A percentile compares a stretch with the other conserved stretches of the same genome.
Conservation (phyloP, 2,113 vertebrate species). For the Pandion haliaetus region DNA sequence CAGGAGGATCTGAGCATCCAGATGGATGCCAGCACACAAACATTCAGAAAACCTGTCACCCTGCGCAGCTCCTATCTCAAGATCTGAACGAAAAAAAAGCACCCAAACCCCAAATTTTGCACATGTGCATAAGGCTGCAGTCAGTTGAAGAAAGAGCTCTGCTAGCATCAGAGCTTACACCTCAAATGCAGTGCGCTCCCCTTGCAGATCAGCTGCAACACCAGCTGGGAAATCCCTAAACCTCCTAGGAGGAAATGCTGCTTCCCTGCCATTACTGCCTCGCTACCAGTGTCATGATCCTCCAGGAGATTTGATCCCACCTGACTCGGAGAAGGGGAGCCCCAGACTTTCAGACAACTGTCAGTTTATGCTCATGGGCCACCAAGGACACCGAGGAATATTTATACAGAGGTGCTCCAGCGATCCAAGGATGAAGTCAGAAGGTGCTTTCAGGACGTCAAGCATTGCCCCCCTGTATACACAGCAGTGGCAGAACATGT, state of each 20-base stretch:
- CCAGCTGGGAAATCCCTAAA: neutral
- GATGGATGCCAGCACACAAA: slow-evolving; percentile 38
- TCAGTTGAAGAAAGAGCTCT: neutral
- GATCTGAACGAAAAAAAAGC: neutral
- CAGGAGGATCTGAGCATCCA: neutral
- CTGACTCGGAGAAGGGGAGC: neutral
- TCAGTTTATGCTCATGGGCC: neutral
- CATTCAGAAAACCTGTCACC: neutral
- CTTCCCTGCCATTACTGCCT: neutral
- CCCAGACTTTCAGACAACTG: neutral
- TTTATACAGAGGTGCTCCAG: neutral
- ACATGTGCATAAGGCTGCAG: neutral
- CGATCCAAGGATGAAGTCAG: neutral
- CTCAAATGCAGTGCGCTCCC: neutral
- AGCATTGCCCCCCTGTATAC: neutral
- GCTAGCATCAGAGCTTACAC: neutral
- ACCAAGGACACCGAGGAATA: neutral
- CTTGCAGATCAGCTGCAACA: neutral
- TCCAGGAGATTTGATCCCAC: neutral
- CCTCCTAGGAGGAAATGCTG: neutral
- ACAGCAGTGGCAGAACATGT: neutral
- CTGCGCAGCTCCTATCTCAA: neutral
- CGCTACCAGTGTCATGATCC: neutral
- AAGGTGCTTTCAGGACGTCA: neutral
- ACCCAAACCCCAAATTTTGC: neutral